These are phyloP conservation scores for Neosilurus mollespiculum DNA, from an alignment of 2,797 vertebrate species.

Conservation along the genomic window DNA sequence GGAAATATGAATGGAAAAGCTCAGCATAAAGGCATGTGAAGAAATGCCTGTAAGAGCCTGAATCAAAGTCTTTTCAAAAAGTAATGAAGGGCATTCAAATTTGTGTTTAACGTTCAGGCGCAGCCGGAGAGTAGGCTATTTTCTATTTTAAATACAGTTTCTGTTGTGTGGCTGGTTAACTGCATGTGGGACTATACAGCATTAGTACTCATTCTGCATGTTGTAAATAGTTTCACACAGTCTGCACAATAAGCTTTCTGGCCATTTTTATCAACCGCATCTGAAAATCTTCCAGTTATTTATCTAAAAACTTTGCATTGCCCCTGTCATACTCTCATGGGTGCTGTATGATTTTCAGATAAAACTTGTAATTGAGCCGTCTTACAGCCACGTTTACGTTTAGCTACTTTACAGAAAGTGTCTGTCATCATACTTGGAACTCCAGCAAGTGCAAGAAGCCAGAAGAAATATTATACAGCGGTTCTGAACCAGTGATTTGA, in stretches of 20 bases:
- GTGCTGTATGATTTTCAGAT: constrained; percentile 9
- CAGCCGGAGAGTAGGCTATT: not conserved
- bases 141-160: not conserved
- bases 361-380: constrained; percentile 9
- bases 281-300: constrained; percentile 13
- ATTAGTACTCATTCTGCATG: constrained; percentile 20
- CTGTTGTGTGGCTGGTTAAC: constrained; percentile 2
- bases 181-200: constrained; percentile 8
- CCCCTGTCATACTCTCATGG: not conserved
- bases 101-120: not conserved
- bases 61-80: constrained; percentile 15
- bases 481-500: constrained; percentile 13
- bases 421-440: not conserved
- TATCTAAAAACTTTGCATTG: not conserved
- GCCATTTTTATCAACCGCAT: constrained; percentile 18
- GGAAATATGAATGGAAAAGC: not conserved
- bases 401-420: not conserved
- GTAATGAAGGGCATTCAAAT: constrained; percentile 7
- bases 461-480: not conserved
- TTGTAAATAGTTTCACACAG: constrained; percentile 10
- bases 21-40: not conserved
- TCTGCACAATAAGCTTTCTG: constrained; percentile 10
- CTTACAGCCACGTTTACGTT: not conserved
- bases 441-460: not conserved
- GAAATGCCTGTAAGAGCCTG: not conserved